A percentile compares a stretch with the other conserved stretches of the same genome.
Evolutionary conservation across 2,797 vertebrate genomes (phyloP).

Genomic region (Antennarius maculatus): DNA sequence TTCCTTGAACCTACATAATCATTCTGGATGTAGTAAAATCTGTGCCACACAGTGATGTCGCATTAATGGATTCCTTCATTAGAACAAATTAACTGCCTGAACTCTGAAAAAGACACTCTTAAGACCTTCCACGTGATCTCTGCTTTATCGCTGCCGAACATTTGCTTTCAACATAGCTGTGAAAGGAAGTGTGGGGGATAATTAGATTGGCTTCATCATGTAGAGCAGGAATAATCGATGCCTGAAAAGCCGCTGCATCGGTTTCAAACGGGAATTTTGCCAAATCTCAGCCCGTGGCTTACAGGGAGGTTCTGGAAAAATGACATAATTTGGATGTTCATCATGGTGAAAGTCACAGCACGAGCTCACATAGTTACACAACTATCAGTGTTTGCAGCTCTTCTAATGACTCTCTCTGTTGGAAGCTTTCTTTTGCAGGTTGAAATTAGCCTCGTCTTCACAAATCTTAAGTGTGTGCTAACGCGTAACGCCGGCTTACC

Average conservation of each 20-base stretch:
- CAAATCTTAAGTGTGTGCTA: slow-evolving; percentile 57
- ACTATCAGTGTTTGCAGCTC: slow-evolving; percentile 43
- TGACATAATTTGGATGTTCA: slow-evolving; percentile 48
- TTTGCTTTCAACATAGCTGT: slow-evolving; percentile 33
- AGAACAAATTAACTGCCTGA: slow-evolving; percentile 54
- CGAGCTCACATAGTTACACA: slow-evolving; percentile 30
- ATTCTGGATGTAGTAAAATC: slow-evolving; percentile 6
- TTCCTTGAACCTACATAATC: slow-evolving; percentile 9
- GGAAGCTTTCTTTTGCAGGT: slow-evolving; percentile 48
- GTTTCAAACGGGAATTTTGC: slow-evolving; percentile 49
- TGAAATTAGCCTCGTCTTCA: slow-evolving; percentile 55
- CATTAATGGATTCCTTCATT: slow-evolving; percentile 58
- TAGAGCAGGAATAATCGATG: slow-evolving; percentile 59
- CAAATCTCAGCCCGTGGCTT: slow-evolving; percentile 29
- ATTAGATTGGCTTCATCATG: slow-evolving; percentile 59
- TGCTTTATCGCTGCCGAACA: slow-evolving; percentile 47
- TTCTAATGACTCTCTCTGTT: slow-evolving; percentile 51
- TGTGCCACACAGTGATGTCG: slow-evolving; percentile 24
- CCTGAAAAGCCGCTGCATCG: slow-evolving; percentile 33
- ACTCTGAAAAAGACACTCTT: slow-evolving; percentile 58
- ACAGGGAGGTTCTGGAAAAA: slow-evolving; percentile 32
- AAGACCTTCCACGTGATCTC: slow-evolving; percentile 42
- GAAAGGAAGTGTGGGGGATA: slow-evolving; percentile 31
- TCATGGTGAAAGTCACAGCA: slow-evolving; percentile 48
- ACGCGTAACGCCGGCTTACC: slow-evolving; percentile 38